Conservation (phyloP, 2,888 invertebrate genomes). For the Entomobrya proxima region DNA sequence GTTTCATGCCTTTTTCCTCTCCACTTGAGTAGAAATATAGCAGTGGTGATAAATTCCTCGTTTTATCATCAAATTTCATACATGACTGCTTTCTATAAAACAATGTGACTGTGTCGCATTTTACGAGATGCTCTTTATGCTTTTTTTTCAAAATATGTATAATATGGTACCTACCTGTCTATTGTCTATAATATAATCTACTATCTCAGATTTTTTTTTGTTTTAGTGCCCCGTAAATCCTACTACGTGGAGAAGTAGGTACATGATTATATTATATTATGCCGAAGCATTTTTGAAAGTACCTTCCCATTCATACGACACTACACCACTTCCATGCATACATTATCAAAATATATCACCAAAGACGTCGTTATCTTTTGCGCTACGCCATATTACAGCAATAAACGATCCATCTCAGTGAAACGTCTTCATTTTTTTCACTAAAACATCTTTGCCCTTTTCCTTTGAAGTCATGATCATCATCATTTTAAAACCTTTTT, state of each 20-base stretch:
- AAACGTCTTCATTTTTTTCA: slow-evolving; percentile 7
- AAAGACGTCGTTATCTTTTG: slow-evolving; percentile 18
- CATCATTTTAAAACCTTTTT: neutral
- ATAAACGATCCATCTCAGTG: slow-evolving; percentile 19
- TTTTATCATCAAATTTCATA: slow-evolving; percentile 29
- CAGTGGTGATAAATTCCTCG: neutral
- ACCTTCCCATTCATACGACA: neutral
- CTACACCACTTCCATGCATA: neutral
- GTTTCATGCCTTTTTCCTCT: neutral
- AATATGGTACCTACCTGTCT: neutral
- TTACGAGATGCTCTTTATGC: neutral
- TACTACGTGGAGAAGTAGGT: neutral
- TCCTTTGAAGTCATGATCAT: neutral
- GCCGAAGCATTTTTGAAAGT: neutral
- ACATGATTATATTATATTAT: slow-evolving; percentile 11
- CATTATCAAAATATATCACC: slow-evolving; percentile 8
- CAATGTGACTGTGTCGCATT: slow-evolving; percentile 20
- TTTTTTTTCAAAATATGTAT: neutral
- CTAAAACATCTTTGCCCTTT: neutral
- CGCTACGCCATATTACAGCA: neutral
- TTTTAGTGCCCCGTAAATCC: slow-evolving; percentile 25
- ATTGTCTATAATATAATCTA: neutral
- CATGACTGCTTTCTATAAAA: slow-evolving; percentile 16
- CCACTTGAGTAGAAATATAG: neutral
- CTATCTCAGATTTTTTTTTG: neutral